Base-by-base conservation (phyloP, 1,140 invertebrate genomes). In the Zophobas atratus region DNA sequence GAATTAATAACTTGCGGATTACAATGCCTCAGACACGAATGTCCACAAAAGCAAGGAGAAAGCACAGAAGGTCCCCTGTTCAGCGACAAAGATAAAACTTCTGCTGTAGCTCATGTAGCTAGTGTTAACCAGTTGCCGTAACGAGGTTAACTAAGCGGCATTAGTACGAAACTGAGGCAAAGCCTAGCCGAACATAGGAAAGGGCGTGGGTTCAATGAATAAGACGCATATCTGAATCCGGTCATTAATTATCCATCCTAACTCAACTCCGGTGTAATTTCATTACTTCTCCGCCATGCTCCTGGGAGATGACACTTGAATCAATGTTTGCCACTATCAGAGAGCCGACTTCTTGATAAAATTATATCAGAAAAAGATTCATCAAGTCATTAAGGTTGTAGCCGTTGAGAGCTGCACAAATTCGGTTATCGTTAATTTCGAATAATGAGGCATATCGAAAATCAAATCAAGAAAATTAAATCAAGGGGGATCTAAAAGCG, bases 161-260 rank as follows among this genome's bases (percentile, higher is more conserved):
- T 73, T 73, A 55, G 71, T 43, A 32, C n/a, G 51, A 73, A 43
- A 73, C 55, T 57, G 39, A 55, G 48, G 35, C 60, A 56, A 35
- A 39, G 70, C 32, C 70, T 72, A 55, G 57, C 34, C 33, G 57
- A 63, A 55, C 32, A 72, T 34, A 49, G 70, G 71, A 53, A 55
- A 73, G 71, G 71, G 71, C 71, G 71, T 73, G 55, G 71, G 60
- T 73, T 73, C 71, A 73, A 73, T 55, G 49, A 73, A 73, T 53
- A 73, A 73, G 71, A 73, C 71, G 71, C 55, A 73, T 57, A 73
- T 73, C 71, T 73, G 71, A 73, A 53, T 73, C 71, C 71, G 49
- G 55, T 73, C 71, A 73, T 73, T 73, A 73, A 73, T 73, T 73
- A 73, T 55, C 71, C 71, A 73, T 57, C 71, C 71, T 73, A 57